Evolutionary conservation across 2,797 vertebrate genomes (phyloP), one percentile per base, ranked within the genome.

Genomic region (Enteromius anoplus): DNA sequence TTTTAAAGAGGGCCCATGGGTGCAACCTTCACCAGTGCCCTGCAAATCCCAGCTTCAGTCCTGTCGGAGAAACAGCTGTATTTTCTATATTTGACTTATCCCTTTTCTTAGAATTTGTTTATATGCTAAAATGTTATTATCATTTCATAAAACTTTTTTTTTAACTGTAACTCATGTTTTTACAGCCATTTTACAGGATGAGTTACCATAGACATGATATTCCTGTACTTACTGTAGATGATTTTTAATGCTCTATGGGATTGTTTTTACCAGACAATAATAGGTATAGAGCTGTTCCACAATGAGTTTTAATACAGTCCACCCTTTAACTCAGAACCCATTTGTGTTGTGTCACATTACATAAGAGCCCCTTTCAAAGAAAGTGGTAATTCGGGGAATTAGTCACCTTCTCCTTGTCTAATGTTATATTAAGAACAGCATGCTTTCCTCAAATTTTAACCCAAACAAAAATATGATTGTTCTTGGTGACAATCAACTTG

Each of bases 341-440:
- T 42, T 75, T 40, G 7, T 19, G 53, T 76, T 62, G 60, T n/a
- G 40, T 64, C 75, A 78, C 17, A 65, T 78, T 64, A 65, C 60
- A 64, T 34, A 79, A 68, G 21, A 40, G 29, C 17, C 29, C 64
- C 45, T 76, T 76, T 42, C 55, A 76, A 76, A 4, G 64, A 79
- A 68, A 53, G 32, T 26, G 47, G 7, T 66, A 70, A 70, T 80
- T 80, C 51, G 23, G 53, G 17, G 66, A 81, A 80, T 72, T 17
- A 47, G 23, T 23, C 19, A 0, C 40, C 12, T 37, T 81, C 40
- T 32, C 40, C 37, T 71, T 14, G 21, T 80, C 32, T 80, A 60
- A 32, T 62, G 55, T 64, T 60, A 73, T 73, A 64, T 37, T 72
- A 37, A 64, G 55, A 49, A 26, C 26, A 21, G 40, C 68, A 68